A percentile compares a stretch with the other conserved stretches of the same genome.
Conservation (phyloP, 2,888 invertebrate species). For the Falcaria lacertinaria region DNA sequence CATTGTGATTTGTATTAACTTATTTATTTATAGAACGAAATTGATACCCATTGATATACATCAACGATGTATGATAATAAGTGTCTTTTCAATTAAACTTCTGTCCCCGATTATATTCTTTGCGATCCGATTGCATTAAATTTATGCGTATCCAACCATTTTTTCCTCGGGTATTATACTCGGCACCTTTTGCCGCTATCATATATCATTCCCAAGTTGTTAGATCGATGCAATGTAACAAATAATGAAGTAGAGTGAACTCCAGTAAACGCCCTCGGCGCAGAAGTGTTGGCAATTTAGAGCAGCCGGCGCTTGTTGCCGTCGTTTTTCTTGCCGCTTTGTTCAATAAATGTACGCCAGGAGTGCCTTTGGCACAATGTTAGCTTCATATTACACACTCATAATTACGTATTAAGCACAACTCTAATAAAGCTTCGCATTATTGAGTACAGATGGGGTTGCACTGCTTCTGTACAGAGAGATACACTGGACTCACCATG, state of each 20-base stretch:
- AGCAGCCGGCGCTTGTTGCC: slow-evolving; percentile 66
- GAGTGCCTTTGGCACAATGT: slow-evolving; percentile 53
- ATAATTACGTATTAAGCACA: slow-evolving; percentile 27
- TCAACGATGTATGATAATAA: too few relatives aligned
- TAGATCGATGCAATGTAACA: slow-evolving; percentile 57
- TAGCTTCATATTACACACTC: slow-evolving; percentile 48
- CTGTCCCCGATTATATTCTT: too few relatives aligned
- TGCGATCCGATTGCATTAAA: too few relatives aligned
- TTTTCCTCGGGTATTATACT: background rate
- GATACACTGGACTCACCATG: too few relatives aligned
- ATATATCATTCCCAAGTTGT: slow-evolving; percentile 31
- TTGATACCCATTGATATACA: too few relatives aligned
- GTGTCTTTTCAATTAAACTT: too few relatives aligned
- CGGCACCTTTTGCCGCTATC: slow-evolving; percentile 13
- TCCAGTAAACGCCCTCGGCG: slow-evolving; percentile 54
- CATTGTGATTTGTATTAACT: too few relatives aligned
- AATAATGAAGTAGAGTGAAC: slow-evolving; percentile 66
- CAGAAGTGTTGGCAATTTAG: slow-evolving; percentile 67
- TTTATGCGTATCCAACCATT: too few relatives aligned
- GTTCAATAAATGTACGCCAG: slow-evolving; percentile 64
- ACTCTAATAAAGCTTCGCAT: background rate
- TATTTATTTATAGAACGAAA: too few relatives aligned
- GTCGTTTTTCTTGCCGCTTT: slow-evolving; percentile 67
- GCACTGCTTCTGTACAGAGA: background rate
- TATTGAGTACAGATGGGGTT: background rate